phyloP scores from a whole-genome alignment of 2,888 invertebrate species.

The Catotricha subobsoleta region DNA sequence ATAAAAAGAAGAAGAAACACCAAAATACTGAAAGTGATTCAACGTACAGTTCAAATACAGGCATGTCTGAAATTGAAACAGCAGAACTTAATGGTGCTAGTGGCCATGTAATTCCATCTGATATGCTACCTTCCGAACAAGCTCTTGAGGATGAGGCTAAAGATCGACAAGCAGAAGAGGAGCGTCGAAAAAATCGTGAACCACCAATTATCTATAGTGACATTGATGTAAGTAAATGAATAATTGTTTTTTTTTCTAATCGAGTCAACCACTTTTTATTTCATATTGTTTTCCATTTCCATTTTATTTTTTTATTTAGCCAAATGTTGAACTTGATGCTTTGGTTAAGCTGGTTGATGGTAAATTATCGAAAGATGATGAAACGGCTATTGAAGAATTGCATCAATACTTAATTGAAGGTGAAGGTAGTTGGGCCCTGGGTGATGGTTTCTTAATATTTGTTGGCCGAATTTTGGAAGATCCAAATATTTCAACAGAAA shows the following conservation, averaged over 20 bases:
- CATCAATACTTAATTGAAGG: constrained; percentile 75
- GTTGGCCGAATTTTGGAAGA: constrained; percentile 52
- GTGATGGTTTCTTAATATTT: constrained; percentile 70
- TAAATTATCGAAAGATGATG: constrained; percentile 55
- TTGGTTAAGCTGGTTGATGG: constrained; percentile 50
- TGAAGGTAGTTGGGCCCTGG: constrained; percentile 84
- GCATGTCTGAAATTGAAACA: constrained; percentile 23
- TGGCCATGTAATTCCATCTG: constrained; percentile 18
- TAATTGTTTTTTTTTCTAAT: background rate
- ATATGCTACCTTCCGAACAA: constrained; percentile 33
- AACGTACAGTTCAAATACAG: constrained; percentile 11
- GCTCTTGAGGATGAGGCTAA: constrained; percentile 40
- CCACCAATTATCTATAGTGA: constrained; percentile 66
- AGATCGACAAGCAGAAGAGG: constrained; percentile 47
- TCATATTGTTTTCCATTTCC: constrained; percentile 4
- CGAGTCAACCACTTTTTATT: background rate
- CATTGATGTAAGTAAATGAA: constrained; percentile 42
- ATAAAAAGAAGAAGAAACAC: constrained; percentile 46
- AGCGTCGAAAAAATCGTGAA: constrained; percentile 49
- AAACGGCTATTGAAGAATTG: constrained; percentile 56
- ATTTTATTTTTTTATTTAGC: constrained; percentile 28
- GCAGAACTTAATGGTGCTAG: constrained; percentile 26
- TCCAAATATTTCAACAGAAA: constrained; percentile 35
- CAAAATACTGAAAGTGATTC: constrained; percentile 19
- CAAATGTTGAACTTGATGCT: constrained; percentile 53